Evolutionary conservation across 2,797 vertebrate species (phyloP).

Genomic region (Pseudotriccus pelzelni): DNA sequence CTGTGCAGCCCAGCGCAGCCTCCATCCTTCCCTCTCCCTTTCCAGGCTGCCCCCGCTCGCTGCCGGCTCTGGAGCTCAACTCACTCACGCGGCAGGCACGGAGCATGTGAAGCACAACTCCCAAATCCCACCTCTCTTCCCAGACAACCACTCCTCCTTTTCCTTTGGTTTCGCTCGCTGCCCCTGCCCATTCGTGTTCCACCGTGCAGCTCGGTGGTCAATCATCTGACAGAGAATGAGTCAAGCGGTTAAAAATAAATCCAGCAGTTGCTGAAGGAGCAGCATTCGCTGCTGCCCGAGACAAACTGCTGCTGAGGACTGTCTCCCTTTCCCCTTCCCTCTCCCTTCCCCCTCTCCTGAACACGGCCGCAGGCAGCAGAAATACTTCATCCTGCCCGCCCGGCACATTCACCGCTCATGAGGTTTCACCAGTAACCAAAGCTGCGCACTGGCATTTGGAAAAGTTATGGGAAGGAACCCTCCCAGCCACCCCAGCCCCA

Average conservation of each 20-base stretch:
- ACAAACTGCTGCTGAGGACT: slow-evolving; percentile 45
- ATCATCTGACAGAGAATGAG: slow-evolving; percentile 80
- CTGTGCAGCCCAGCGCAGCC: neutral
- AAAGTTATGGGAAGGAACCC: neutral
- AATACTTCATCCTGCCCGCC: slow-evolving; percentile 15
- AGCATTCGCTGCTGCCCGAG: slow-evolving; percentile 62
- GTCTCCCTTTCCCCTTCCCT: neutral
- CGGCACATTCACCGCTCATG: slow-evolving; percentile 13
- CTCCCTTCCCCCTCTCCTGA: neutral
- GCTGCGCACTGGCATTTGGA: neutral
- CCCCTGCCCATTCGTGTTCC: slow-evolving; percentile 57
- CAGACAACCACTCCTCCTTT: slow-evolving; percentile 51
- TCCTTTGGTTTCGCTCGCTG: slow-evolving; percentile 21
- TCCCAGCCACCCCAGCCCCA: neutral
- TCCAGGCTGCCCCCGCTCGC: neutral
- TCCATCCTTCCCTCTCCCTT: neutral
- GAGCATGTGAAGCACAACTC: slow-evolving; percentile 44
- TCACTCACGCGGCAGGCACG: slow-evolving; percentile 26
- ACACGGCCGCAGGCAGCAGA: slow-evolving; percentile 15
- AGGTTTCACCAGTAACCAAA: slow-evolving; percentile 30
- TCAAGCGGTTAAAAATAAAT: slow-evolving; percentile 83
- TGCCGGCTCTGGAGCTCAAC: neutral
- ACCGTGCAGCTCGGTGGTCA: slow-evolving; percentile 62
- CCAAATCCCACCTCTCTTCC: slow-evolving; percentile 69
- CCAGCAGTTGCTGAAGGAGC: slow-evolving; percentile 72